Evolutionary conservation across 1,140 invertebrate genomes (phyloP), one percentile per base, ranked within the genome.

Genomic region (Lepidurus arcticus): DNA sequence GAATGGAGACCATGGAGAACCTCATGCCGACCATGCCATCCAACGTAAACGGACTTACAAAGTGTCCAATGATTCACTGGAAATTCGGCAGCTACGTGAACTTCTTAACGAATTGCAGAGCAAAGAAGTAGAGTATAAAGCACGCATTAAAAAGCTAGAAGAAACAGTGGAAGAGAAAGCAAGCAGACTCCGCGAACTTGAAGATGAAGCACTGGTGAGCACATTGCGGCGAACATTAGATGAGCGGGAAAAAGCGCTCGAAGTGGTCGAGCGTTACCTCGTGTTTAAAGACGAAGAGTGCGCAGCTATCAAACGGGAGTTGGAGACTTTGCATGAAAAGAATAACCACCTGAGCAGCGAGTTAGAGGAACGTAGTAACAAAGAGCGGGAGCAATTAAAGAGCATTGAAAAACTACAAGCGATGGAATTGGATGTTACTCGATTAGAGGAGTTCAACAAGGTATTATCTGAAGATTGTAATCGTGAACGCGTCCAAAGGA

Each of bases 401-500:
- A 78, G 76, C 5, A 75, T 81, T 5, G 81, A 82, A 78, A 83
- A 81, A 65, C 21, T 82, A 43, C 74, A 78, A 16, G 80, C 79
- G 47, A 80, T 81, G 21, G 82, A 82, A 53, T 80, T 80, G 45
- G 82, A 82, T 34, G 73, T 82, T 7, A 78, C 76, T 34, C 74
- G 73, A n/a, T 79, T 73, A 80, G 82, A 42, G 8, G 84, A 86
- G 21, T 84, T 86, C 79, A 85, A 86, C 80, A 82, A 84, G 78
- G 79, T 82, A 4, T 81, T 87, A 11, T 83, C 83, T 11, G 86
- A 87, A 80, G 86, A 86, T 81, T 86, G 84, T 81, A 86, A 87
- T 81, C 83, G 84, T 81, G 87, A 88, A 79, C 81, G 86, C 79
- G 78, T 84, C 10, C 80, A 87, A 44, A 82, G 87, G 13, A 87